Conservation (phyloP, 1,140 invertebrate genomes). For the Bathynomus jamesi region DNA sequence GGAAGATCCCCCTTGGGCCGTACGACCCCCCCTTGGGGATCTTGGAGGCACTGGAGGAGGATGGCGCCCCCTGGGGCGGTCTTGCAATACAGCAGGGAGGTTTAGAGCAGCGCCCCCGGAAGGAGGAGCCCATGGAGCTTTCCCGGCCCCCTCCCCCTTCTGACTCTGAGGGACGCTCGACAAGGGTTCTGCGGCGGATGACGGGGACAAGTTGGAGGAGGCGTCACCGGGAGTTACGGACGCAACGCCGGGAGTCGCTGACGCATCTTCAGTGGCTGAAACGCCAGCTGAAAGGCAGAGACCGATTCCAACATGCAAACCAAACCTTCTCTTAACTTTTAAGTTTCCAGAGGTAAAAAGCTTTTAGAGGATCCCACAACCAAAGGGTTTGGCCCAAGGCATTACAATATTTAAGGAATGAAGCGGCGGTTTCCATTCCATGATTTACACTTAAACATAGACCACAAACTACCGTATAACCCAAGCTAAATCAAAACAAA, state of each 20-base stretch:
- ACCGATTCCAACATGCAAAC: not conserved
- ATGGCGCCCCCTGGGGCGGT: conserved; percentile 44
- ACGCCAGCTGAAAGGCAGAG: not conserved
- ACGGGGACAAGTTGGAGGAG: conserved; percentile 4
- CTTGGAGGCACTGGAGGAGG: conserved; percentile 42
- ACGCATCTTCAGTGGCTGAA: not conserved
- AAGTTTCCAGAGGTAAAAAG: not conserved
- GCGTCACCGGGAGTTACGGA: not conserved
- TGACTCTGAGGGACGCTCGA: not conserved
- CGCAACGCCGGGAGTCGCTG: too few species aligned
- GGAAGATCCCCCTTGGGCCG: conserved; percentile 17
- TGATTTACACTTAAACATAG: too few species aligned
- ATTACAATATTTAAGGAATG: too few species aligned
- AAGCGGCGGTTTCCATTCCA: too few species aligned
- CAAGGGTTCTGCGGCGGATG: not conserved
- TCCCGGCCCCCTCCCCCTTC: not conserved
- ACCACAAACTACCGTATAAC: too few species aligned
- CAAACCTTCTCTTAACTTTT: not conserved
- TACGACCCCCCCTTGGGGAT: conserved; percentile 43
- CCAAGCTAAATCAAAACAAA: too few species aligned
- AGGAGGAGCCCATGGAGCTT: conserved; percentile 8
- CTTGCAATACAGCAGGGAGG: conserved; percentile 65
- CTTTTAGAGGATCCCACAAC: not conserved
- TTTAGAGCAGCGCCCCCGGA: conserved; percentile 41
- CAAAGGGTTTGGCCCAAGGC: not conserved